Base-by-base conservation (phyloP, 2,888 invertebrate species). In the Brenthis daphne region DNA sequence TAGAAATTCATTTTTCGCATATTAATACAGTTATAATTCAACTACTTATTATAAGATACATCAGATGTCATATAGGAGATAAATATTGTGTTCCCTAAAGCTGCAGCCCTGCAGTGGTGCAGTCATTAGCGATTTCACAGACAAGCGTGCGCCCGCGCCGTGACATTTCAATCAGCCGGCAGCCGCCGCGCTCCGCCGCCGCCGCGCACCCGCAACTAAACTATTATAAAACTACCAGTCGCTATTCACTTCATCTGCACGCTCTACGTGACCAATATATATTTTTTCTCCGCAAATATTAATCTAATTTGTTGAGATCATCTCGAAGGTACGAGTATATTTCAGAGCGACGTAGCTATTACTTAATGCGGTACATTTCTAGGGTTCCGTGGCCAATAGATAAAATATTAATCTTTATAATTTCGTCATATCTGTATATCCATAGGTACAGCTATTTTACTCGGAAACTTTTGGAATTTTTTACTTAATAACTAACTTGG, bases 101-200 rank as follows among this genome's bases (percentile, higher is more conserved):
- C 29, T 37, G 14, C 57, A 65, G 53, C 69, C 65, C 57, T 54
- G 57, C 20, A 54, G 1, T 60, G 50, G 57, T 64, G 67, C 50
- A 66, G 67, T 70, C 75, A 75, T 74, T 74, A 72, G 64, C 73
- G 74, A 77, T 78, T 82, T 79, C 76, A 79, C 78, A 74, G 76
- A 60, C 51, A 64, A 57, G 65, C 66, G 67, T 69, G 56, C 69
- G 71, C 71, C 58, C 65, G 69, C 70, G 55, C 70, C 69, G 65
- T 67, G 70, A 67, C 70, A 57, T 63, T 63, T 67, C 68, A 68
- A 68, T 68, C 68, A 58, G 64, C 64, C 57, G 54, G 16, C 58
- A 29, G 48, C 48, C 11, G 53, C 55, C 56, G 65, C 65, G 50
- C 64, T 16, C 51, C 61, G 37, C 51, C 66, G 47, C 57, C 37